phyloP scores from a whole-genome alignment of 2,113 vertebrate genomes.

The Oncorhynchus nerka region DNA sequence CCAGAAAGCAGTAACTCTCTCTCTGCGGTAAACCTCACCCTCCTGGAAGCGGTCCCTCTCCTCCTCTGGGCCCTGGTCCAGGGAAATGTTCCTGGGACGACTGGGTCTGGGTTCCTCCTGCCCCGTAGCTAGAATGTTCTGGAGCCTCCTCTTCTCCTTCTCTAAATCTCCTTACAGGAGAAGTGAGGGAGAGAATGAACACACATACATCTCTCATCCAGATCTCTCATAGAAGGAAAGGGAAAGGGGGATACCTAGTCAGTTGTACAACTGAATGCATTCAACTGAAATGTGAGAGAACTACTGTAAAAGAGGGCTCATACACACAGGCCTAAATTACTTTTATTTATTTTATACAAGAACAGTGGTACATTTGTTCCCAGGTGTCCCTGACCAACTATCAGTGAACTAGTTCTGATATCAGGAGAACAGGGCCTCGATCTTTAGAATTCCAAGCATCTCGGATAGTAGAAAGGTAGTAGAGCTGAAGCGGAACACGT shows the following conservation, averaged over 20 bases:
- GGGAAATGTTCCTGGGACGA: background rate
- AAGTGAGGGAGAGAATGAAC: background rate
- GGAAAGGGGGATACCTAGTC: no score
- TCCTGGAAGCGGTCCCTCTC: constrained; percentile 82
- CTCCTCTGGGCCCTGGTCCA: constrained; percentile 26
- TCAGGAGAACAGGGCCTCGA: background rate
- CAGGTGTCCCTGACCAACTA: background rate
- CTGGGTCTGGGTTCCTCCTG: constrained; percentile 59
- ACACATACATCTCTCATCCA: no score
- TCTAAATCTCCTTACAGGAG: constrained; percentile 82
- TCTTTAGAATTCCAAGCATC: background rate
- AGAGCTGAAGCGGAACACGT: constrained; percentile 36
- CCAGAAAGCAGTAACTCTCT: background rate
- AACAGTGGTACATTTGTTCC: background rate
- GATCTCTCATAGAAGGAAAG: no score
- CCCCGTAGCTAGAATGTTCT: constrained; percentile 82
- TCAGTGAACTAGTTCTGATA: background rate
- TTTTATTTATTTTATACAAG: no score
- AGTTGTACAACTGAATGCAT: no score
- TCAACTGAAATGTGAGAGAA: no score
- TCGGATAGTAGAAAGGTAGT: background rate
- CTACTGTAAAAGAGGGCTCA: background rate
- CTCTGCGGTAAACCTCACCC: constrained; percentile 65
- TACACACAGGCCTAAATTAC: constrained; percentile 51
- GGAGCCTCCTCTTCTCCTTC: constrained; percentile 88